Evolutionary conservation across 2,797 vertebrate genomes (phyloP), one percentile per base, ranked within the genome.

Genomic region (Rhincodon typus): DNA sequence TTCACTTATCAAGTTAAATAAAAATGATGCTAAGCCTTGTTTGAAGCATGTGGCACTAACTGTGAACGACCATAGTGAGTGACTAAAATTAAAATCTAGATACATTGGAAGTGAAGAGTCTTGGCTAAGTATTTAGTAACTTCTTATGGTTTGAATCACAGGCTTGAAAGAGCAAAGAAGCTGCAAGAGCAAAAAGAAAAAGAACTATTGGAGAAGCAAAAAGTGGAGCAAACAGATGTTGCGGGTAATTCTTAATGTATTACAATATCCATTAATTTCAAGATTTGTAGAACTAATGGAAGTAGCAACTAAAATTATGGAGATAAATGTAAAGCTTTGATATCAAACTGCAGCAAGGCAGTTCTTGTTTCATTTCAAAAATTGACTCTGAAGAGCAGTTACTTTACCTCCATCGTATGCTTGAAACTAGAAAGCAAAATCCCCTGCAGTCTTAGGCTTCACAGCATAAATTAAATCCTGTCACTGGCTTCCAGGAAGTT

Each of bases 111-210:
- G 25, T 88, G 50, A 88, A 3, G 15, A 87, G 30, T 93, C 19
- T 53, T 88, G 46, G 25, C 25, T 13, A 10, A 62, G 21, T 90
- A 91, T n/a, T 53, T 67, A 38, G 25, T 93, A 46, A 84, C 12
- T 90, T 34, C 5, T 38, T 69, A 42, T 57, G 4, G 7, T 95
- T 95, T 77, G 15, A 34, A 95, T 94, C 70, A 10, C 96, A 99
- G 99, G 96, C 97, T 99, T 97, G 99, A 99, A 97, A 98, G 99
- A 97, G 99, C 99, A 74, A 99, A 99, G 97, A 99, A 99, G 96
- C 97, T 99, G 67, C 99, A 99, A 97, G 99, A 99, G 96, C 99
- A 99, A 96, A 98, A 99, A 96, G 99, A 99, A 96, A 99, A 99
- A 82, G 99, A 99, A 97, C 97, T 99, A 97, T 97, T 99, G 96